phyloP scores from a whole-genome alignment of 2,888 invertebrate genomes.

The Melieria crassipennis region DNA sequence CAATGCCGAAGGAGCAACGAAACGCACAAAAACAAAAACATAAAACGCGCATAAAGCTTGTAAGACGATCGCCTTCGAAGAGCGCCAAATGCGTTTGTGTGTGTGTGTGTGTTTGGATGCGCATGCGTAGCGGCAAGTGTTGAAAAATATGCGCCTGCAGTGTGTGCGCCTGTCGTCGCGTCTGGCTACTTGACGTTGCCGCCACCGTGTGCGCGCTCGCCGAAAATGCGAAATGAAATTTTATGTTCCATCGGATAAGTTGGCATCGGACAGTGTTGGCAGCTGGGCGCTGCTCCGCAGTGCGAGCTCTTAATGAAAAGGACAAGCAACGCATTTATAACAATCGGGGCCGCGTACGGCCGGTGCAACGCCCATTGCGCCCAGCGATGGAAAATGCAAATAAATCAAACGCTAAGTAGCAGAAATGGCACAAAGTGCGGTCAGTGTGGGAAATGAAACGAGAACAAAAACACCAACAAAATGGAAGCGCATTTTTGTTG shows the following conservation, averaged over 20 bases:
- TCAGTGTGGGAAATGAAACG: no score
- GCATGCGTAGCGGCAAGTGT: slow-evolving; percentile 37
- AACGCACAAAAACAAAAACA: slow-evolving; percentile 5
- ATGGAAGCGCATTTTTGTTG: no score
- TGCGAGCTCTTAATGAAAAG: slow-evolving; percentile 42
- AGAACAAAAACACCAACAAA: no score
- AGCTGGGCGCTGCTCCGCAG: background rate
- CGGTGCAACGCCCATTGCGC: no score
- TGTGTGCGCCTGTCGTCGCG: background rate
- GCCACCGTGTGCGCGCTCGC: slow-evolving; percentile 12
- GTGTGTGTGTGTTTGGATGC: slow-evolving; percentile 7
- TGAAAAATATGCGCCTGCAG: slow-evolving; percentile 43
- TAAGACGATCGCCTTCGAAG: background rate
- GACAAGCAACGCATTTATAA: slow-evolving; percentile 51
- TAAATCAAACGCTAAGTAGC: slow-evolving; percentile 5
- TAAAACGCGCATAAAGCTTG: background rate
- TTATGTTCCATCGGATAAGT: background rate
- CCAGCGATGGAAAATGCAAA: slow-evolving; percentile 41
- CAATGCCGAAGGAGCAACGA: slow-evolving; percentile 8
- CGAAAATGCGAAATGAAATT: slow-evolving; percentile 20
- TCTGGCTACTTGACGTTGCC: background rate
- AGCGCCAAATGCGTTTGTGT: background rate
- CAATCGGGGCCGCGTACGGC: slow-evolving; percentile 38
- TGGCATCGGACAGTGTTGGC: no score
- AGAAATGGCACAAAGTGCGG: no score